These are phyloP conservation scores for Leptinotarsa undecemlineata DNA, from an alignment of 1,140 invertebrate species.

Conservation along the genomic window DNA sequence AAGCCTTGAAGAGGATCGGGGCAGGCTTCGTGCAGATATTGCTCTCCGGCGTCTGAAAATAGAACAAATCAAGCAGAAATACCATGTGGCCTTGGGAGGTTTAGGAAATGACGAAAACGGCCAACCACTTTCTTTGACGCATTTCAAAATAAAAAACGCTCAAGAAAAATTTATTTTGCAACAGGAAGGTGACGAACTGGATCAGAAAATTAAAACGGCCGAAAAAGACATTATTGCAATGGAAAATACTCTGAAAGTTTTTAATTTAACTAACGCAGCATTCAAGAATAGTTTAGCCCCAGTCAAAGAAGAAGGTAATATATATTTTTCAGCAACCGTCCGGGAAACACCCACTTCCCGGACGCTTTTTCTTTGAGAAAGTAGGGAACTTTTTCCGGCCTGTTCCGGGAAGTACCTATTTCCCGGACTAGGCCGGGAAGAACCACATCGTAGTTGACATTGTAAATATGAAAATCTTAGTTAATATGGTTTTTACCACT, in stretches of 20 bases:
- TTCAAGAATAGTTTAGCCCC: conserved; percentile 62
- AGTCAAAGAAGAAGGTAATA: conserved; percentile 58
- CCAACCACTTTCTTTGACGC: conserved; percentile 63
- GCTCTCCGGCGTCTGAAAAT: conserved; percentile 62
- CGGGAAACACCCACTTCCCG: no score
- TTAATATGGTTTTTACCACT: no score
- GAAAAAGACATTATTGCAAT: conserved; percentile 74
- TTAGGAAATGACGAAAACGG: conserved; percentile 65
- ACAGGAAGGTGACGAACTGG: conserved; percentile 70
- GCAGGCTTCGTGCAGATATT: conserved; percentile 61
- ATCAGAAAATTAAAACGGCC: conserved; percentile 66
- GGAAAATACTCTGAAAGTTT: conserved; percentile 72
- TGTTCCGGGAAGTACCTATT: no score
- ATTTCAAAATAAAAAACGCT: conserved; percentile 70
- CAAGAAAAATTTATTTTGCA: conserved; percentile 70
- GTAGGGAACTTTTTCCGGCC: no score
- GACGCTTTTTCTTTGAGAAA: not conserved
- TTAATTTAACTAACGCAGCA: conserved; percentile 68
- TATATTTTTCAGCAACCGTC: no score
- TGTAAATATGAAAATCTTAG: no score
- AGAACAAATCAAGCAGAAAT: conserved; percentile 63
- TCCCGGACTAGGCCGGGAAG: no score
- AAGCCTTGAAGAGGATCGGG: conserved; percentile 61
- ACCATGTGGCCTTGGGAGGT: conserved; percentile 38
- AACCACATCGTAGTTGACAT: no score